Base-by-base conservation (phyloP, 2,113 vertebrate genomes). In the Bubo scandiacus region DNA sequence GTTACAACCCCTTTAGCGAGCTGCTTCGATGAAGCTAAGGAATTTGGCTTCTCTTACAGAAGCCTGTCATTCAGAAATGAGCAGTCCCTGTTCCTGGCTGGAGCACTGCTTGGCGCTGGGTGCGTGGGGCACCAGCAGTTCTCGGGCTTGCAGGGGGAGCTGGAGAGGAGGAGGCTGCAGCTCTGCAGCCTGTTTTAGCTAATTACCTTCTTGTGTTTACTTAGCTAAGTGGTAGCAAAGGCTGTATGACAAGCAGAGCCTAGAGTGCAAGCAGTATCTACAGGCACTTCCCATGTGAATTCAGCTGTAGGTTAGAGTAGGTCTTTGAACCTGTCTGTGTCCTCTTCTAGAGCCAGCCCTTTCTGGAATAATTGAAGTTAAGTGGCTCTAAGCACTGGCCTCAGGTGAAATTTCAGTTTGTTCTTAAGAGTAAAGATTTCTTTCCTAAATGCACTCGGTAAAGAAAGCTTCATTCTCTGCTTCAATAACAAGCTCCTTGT, bases 41-140 rank as follows among this genome's bases (percentile, higher is more conserved):
- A 52, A 47, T 10, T 16, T 36, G 34, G 32, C 38, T 59, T 71
- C 52, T 58, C 7, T 42, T n/a, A 12, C 3, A 47, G 57, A 19
- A 61, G 47, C 18, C 40, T 42, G 55, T 57, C 19, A 3, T 32
- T 30, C 22, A 38, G 68, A 32, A 36, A 4, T 2, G 57, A 36
- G 38, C 49, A 58, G 20, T 30, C 25, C 16, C 10, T 15, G 16
- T 36, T 36, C 8, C 42, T 36, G 51, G 40, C 40, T 29, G 30
- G 15, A 25, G 52, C 30, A 1, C 8, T 16, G 17, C 16, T 34
- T 0, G 2, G 54, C 18, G 3, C 21, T 15, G 26, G 5, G 65
- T 9, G 42, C 2, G 0, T 7, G 38, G 25, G 9, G 5, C n/a
- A 6, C 6, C 45, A 8, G 30, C 15, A 4, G 11, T 11, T 63